Evolutionary conservation across 2,113 vertebrate species (phyloP), one percentile per base, ranked within the genome.

Genomic region (Sinosuthora webbiana): DNA sequence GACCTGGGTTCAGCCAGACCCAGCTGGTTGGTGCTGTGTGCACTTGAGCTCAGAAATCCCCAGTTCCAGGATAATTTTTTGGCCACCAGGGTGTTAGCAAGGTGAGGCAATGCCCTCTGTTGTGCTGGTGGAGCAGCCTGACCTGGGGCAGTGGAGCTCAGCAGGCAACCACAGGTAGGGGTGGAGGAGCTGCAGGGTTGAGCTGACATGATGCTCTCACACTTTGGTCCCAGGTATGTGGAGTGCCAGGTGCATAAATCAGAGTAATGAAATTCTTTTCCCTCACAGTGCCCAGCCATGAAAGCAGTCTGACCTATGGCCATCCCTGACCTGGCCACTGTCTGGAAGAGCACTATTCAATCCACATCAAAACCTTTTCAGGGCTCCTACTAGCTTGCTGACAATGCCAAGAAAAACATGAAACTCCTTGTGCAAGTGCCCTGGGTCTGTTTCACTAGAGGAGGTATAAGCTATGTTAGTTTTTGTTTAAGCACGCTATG

Each of bases 161-260:
- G 56, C 1, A 1, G 42, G 31, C 11, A 42, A n/a, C 50, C 37
- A 27, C 0, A 0, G 20, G 22, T 11, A 21, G 19, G 60, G 35
- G 9, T 37, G 57, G 11, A 76, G 45, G 44, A 79, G 47, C 44
- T 81, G 47, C n/a, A 42, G 60, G 57, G 33, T 27, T 67, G 70
- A 55, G 27, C 56, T 1, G 2, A 87, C 68, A 39, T 35, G 37
- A 19, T 53, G 5, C 4, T 80, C 39, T 20, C 28, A 42, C 49
- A 10, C 47, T 50, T 76, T 73, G 27, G 21, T 17, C 44, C 35
- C 39, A 8, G 0, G 0, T 23, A 11, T 44, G 35, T 37, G 23
- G 22, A 41, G 31, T 65, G 13, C 16, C 53, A 62, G 35, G 7
- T 59, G 56, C 42, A 13, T 50, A 53, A 75, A 45, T 19, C 0